Evolutionary conservation across 2,797 vertebrate genomes (phyloP).

Genomic region (Xiphorhynchus erythropygius): DNA sequence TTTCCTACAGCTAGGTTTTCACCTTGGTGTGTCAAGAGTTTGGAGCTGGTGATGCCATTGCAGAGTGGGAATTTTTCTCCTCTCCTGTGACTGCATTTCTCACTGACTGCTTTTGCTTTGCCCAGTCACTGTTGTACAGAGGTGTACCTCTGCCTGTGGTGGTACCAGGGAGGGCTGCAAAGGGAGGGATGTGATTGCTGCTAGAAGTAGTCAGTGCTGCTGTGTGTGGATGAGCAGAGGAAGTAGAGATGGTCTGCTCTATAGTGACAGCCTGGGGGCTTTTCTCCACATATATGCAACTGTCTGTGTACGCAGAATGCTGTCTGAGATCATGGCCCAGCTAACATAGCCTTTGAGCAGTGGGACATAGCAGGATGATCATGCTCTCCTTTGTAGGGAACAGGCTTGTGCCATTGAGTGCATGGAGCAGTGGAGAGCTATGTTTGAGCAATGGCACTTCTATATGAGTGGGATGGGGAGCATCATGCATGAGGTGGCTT

Average conservation of each 20-base stretch:
- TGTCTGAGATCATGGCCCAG: neutral
- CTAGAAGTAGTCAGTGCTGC: neutral
- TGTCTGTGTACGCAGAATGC: rapidly evolving
- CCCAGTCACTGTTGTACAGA: neutral
- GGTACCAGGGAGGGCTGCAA: neutral
- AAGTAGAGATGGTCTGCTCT: neutral
- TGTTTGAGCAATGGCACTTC: neutral
- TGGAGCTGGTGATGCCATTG: neutral
- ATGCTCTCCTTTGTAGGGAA: neutral
- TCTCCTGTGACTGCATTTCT: neutral
- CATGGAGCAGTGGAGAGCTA: neutral
- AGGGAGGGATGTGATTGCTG: neutral
- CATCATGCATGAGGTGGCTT: neutral
- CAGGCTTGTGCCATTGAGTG: neutral
- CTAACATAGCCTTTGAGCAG: neutral
- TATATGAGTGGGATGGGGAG: neutral
- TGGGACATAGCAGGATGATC: neutral
- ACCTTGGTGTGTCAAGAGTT: neutral
- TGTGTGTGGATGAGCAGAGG: neutral
- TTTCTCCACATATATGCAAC: neutral
- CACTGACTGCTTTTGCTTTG: neutral
- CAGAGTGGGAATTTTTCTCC: neutral
- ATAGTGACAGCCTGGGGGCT: neutral
- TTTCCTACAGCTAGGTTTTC: neutral
- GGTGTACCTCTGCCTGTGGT: neutral